phyloP scores from a whole-genome alignment of 2,113 vertebrate genomes.

The Nerophis ophidion region DNA sequence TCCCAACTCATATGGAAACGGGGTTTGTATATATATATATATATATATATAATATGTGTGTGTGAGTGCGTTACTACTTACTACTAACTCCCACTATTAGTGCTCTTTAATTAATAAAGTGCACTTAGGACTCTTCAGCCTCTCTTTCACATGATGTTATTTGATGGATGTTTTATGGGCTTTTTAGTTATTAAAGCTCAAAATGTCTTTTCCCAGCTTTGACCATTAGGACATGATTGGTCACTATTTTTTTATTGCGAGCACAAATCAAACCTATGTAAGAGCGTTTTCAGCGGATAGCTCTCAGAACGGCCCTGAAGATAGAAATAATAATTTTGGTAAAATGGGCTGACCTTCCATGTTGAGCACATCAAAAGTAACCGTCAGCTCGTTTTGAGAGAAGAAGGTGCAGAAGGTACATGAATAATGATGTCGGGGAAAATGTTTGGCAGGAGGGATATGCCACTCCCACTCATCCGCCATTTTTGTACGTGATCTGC shows the following conservation, averaged over 20 bases:
- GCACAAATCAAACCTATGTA: not conserved
- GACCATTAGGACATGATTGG: not conserved
- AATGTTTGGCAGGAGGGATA: not conserved
- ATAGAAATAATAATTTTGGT: not conserved
- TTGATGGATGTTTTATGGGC: too few species aligned
- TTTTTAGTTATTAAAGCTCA: too few species aligned
- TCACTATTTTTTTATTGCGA: not conserved
- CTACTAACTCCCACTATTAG: too few species aligned
- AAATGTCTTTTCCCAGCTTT: not conserved
- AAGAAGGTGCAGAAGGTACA: not conserved
- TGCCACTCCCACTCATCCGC: too few species aligned
- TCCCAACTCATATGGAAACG: too few species aligned
- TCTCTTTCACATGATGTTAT: too few species aligned
- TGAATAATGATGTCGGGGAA: not conserved
- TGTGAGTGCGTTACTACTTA: too few species aligned
- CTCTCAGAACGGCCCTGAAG: not conserved
- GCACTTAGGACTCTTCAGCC: too few species aligned
- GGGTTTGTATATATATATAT: too few species aligned
- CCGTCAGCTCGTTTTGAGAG: not conserved
- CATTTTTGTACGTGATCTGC: too few species aligned
- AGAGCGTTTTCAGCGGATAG: not conserved
- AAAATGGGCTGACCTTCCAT: not conserved
- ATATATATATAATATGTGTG: too few species aligned
- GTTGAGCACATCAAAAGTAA: not conserved
- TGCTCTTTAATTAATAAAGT: too few species aligned